These are phyloP conservation scores for Stenichneumon culpator DNA, from an alignment of 2,888 invertebrate genomes.

Conservation along the genomic window DNA sequence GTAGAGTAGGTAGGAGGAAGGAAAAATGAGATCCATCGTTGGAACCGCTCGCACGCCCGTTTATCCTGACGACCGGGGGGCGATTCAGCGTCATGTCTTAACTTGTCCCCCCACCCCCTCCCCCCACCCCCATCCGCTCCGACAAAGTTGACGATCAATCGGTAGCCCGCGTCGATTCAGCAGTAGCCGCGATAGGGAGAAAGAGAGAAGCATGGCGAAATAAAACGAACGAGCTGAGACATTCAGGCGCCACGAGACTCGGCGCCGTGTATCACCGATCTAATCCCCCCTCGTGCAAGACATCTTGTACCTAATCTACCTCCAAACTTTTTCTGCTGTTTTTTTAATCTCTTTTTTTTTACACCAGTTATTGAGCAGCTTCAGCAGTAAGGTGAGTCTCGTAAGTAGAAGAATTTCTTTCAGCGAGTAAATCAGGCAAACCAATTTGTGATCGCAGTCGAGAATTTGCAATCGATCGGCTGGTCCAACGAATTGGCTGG, in stretches of 20 bases:
- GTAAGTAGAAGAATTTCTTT: neutral
- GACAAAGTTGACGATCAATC: constrained; percentile 51
- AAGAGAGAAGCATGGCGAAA: constrained; percentile 7
- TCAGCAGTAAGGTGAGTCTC: neutral
- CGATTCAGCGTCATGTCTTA: constrained; percentile 24
- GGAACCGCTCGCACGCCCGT: constrained; percentile 38
- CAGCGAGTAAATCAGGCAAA: neutral
- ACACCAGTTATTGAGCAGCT: neutral
- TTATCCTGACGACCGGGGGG: constrained; percentile 41
- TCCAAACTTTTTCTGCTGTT: neutral
- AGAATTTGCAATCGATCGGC: neutral
- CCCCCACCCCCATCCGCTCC: constrained; percentile 2
- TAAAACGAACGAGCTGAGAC: constrained; percentile 7
- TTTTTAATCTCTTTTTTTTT: neutral
- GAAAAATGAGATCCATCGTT: constrained; percentile 58
- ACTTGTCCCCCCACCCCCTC: neutral
- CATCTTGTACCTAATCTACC: constrained; percentile 8
- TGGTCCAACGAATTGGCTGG: too few relatives aligned
- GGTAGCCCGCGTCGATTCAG: constrained; percentile 33
- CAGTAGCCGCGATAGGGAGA: neutral
- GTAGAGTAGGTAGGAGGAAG: constrained; percentile 1
- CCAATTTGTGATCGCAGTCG: neutral
- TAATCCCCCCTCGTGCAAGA: neutral
- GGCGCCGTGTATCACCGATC: neutral
- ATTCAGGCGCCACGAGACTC: neutral